Evolutionary conservation across 2,113 vertebrate genomes (phyloP), one percentile per base, ranked within the genome.

Genomic region (Crypturellus undulatus): DNA sequence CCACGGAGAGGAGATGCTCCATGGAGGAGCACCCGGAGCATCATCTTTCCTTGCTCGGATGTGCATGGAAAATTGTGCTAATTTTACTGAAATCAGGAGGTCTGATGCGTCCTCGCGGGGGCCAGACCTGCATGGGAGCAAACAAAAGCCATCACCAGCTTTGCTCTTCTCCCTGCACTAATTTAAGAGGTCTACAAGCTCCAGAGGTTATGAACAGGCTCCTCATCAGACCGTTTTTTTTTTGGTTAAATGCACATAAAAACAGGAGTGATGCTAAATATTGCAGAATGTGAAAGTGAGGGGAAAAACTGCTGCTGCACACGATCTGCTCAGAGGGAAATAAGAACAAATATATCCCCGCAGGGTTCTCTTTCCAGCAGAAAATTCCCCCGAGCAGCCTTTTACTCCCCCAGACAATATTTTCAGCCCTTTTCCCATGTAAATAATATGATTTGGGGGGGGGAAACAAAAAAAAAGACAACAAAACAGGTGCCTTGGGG

Each of bases 241-340:
- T 8, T 38, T 38, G 38, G 0, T 15, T 87, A 62, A 38, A 80
- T 18, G 20, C 13, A 3, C 0, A 0, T 49, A 0, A 38, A 62
- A 64, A 68, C 10, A 34, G 1, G 17, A 79, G 42, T 0, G 5
- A 13, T 11, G 30, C 18, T n/a, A 73, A 93, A 85, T 6, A 80
- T 2, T 18, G 24, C 36, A 21, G 54, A 5, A 28, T 1, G 36
- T 56, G 69, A 58, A 22, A 36, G 28, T 2, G 40, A 34, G 24
- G 1, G 12, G 47, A 19, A 47, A 91, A 52, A 38, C 79, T 83
- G 54, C 17, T 17, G 42, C 45, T 56, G 67, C 0, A 0, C 38
- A 4, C 56, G 40, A 52, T n/a, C 73, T 54, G 18, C 13, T 90
- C n/a, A 4, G 49, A 36, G 45, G 15, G 56, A 62, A 75, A 22